phyloP scores from a whole-genome alignment of 1,140 invertebrate species.

The Xylocopa sonorina region DNA sequence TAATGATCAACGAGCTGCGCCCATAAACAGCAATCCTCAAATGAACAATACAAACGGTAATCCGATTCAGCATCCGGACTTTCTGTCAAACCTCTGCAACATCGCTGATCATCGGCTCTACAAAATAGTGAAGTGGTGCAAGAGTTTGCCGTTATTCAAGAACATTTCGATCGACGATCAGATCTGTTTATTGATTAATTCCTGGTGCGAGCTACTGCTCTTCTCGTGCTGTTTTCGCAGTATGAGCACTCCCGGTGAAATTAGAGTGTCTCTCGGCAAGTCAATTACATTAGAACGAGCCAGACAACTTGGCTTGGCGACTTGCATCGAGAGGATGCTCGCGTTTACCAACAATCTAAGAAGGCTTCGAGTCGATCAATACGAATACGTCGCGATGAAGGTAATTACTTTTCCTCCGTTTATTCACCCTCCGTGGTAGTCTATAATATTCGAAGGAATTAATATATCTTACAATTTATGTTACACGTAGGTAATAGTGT shows the following conservation, averaged over 20 bases:
- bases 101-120: constrained; percentile 97
- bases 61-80: constrained; percentile 87
- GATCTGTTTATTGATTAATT: constrained; percentile 97
- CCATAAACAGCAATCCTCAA: constrained; percentile 51
- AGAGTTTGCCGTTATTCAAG: constrained; percentile 97
- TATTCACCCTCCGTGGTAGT: neutral
- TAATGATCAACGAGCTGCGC: constrained; percentile 65
- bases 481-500: constrained; percentile 87
- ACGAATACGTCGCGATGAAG: constrained; percentile 98
- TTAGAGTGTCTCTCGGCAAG: constrained; percentile 89
- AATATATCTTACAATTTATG: constrained; percentile 3
- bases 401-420: constrained; percentile 74
- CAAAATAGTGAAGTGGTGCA: constrained; percentile 99
- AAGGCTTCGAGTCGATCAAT: constrained; percentile 94
- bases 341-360: constrained; percentile 96
- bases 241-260: constrained; percentile 92
- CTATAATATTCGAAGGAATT: neutral
- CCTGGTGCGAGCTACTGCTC: constrained; percentile 97
- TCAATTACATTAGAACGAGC: constrained; percentile 90
- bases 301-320: constrained; percentile 86
- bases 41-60: constrained; percentile 81
- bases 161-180: constrained; percentile 98
- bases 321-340: constrained; percentile 96
- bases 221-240: constrained; percentile 96
- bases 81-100: constrained; percentile 93